Evolutionary conservation across 2,888 invertebrate genomes (phyloP).

Genomic region (Coleophora flavipennella): DNA sequence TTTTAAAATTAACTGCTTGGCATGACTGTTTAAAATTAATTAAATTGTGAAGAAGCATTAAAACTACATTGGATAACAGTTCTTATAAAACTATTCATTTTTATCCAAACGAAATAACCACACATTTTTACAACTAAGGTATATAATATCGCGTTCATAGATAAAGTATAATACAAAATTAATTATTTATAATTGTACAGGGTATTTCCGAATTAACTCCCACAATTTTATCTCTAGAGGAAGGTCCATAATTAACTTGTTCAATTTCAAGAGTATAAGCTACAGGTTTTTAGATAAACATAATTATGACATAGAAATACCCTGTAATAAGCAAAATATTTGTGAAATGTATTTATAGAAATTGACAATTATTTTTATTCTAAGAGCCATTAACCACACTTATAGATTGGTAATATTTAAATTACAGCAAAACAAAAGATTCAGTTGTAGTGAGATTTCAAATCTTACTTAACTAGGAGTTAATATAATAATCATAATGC

Average conservation of each 20-base stretch:
- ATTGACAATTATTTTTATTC: background rate
- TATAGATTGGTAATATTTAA: background rate
- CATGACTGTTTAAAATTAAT: slow-evolving; percentile 24
- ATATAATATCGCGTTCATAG: background rate
- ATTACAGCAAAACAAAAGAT: slow-evolving; percentile 23
- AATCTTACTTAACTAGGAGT: slow-evolving; percentile 15
- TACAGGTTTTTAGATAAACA: too few relatives aligned
- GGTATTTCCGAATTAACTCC: too few relatives aligned
- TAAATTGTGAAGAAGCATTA: slow-evolving; percentile 23
- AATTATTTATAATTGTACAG: slow-evolving; percentile 6
- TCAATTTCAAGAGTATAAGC: too few relatives aligned
- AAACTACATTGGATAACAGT: slow-evolving; percentile 21
- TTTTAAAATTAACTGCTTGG: slow-evolving; percentile 35
- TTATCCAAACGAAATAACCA: slow-evolving; percentile 28
- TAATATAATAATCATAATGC: slow-evolving; percentile 32
- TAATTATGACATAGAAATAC: slow-evolving; percentile 11
- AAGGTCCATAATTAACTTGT: too few relatives aligned
- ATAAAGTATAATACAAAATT: slow-evolving; percentile 9
- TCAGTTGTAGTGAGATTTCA: slow-evolving; percentile 27
- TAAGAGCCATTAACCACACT: too few relatives aligned
- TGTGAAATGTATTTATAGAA: slow-evolving; percentile 1
- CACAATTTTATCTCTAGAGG: too few relatives aligned
- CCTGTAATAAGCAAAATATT: background rate
- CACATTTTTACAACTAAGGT: slow-evolving; percentile 17
- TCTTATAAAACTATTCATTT: too few relatives aligned